Evolutionary conservation across 2,797 vertebrate genomes (phyloP), one percentile per base, ranked within the genome.

Genomic region (Coccyzus lansbergi): DNA sequence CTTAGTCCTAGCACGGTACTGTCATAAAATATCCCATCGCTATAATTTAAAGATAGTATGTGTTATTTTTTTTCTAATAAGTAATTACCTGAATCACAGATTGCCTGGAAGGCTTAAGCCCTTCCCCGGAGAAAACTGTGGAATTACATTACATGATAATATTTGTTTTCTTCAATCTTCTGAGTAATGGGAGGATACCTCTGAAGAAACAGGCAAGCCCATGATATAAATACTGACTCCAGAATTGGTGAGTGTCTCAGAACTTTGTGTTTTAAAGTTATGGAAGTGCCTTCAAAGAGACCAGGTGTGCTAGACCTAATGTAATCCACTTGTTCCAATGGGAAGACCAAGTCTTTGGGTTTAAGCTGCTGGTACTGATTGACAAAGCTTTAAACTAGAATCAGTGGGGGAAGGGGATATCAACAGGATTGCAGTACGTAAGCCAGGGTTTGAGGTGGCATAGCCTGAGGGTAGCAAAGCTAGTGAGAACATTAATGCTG

Each of bases 341-440:
- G n/a, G n/a, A 38, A 53, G 42, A 64, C 4, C 3, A 0, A 2
- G 19, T 29, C 51, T 25, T 46, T 46, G 26, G 19, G 20, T 7
- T 2, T 56, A 42, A 52, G 3, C 36, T 42, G 24, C 7, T 1
- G 2, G 28, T 3, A 15, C 19, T 64, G 49, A 44, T 29, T 2
- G 2, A 65, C 20, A 78, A 40, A 55, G 15, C 22, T 64, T 64
- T 65, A 34, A 65, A 53, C 19, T 34, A 44, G 7, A 65, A 46
- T 65, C 2, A 1, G 4, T 36, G n/a, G 4, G 12, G 25, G 12
- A 29, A 55, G n/a, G 4, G 3, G 15, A 36, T 68, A 19, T 22
- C 16, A 34, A 49, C 6, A 34, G n/a, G 17, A 46, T 6, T 36
- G 40, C 15, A 55, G 40, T 6, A 65, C 9, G 21, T 31, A 65